These are phyloP conservation scores for Telmatochromis sp. DNA, from an alignment of 2,113 vertebrate genomes.

Conservation along the genomic window DNA sequence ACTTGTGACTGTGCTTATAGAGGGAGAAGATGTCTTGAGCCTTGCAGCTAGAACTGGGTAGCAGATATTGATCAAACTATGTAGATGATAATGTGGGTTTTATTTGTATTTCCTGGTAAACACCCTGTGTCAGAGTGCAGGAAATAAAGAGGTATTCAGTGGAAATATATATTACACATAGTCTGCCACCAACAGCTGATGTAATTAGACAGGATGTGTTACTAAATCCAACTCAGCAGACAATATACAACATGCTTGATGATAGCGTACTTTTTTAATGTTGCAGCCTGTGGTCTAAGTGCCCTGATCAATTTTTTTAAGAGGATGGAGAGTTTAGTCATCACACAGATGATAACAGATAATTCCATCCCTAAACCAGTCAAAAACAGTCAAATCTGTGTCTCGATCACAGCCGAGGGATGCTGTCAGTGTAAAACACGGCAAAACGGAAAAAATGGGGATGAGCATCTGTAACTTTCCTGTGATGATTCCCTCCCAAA, in stretches of 20 bases:
- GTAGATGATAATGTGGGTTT: not conserved
- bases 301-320: not conserved
- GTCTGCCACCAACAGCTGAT: not conserved
- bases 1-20: not conserved
- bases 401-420: not conserved
- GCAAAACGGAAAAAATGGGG: not conserved
- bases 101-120: not conserved
- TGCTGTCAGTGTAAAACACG: not conserved
- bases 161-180: not conserved
- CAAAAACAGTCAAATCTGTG: not conserved
- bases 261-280: not conserved
- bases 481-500: not conserved
- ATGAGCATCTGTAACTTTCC: not conserved
- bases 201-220: not conserved
- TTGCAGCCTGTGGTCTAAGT: not conserved
- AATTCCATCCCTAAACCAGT: not conserved
- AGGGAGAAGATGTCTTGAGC: not conserved
- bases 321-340: not conserved
- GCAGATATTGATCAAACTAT: not conserved
- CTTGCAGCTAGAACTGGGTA: not conserved
- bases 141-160: not conserved
- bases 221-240: not conserved
- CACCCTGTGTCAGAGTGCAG: not conserved
- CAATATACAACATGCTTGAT: not conserved
- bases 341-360: not conserved